Evolutionary conservation across 2,888 invertebrate species (phyloP).

Genomic region (Eupithecia pulchellata): DNA sequence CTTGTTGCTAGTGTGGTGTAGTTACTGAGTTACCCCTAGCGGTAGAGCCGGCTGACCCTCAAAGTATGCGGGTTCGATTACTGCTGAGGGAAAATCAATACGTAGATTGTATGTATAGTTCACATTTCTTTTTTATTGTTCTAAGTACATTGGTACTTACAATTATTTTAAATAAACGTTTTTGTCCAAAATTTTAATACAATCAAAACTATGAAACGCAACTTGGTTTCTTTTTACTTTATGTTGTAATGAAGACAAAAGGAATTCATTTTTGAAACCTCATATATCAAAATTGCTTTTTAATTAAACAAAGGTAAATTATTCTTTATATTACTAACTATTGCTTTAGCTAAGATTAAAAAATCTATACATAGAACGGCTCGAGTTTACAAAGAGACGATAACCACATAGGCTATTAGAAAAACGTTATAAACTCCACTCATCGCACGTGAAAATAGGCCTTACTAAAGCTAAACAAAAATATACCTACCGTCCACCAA

Average conservation of each 20-base stretch:
- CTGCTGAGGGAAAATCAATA: not conserved
- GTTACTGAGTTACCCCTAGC: not conserved
- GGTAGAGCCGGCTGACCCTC: not conserved
- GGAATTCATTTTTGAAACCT: not conserved
- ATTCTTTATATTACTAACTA: too few species aligned
- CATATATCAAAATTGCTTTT: not conserved
- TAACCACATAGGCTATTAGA: not conserved
- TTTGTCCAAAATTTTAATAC: not conserved
- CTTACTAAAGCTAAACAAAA: not conserved
- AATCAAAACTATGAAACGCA: not conserved
- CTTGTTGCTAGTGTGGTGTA: not conserved
- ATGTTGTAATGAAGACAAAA: not conserved
- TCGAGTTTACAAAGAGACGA: not conserved
- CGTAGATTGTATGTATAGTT: not conserved
- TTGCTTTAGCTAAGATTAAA: too few species aligned
- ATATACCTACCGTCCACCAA: not conserved
- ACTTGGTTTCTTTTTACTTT: not conserved
- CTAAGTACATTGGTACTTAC: not conserved
- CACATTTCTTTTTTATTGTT: not conserved
- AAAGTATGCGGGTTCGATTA: not conserved
- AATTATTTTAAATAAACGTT: not conserved
- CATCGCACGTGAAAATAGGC: not conserved
- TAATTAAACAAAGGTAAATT: too few species aligned
- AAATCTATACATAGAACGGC: not conserved
- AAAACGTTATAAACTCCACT: not conserved